These are phyloP conservation scores for Centropristis striata DNA, from an alignment of 2,113 vertebrate species.

Conservation along the genomic window DNA sequence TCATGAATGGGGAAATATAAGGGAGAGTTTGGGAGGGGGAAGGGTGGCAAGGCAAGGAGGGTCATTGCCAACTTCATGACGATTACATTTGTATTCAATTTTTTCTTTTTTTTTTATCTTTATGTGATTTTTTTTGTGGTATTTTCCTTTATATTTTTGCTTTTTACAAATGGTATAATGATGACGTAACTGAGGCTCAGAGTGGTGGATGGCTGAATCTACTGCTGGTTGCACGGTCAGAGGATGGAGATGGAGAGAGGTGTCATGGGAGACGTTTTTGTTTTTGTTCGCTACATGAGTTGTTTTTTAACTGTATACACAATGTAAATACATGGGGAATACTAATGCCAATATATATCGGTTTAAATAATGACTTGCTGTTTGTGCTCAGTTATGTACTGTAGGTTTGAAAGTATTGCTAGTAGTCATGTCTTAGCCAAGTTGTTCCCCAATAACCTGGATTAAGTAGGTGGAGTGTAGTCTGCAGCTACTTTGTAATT, in stretches of 20 bases:
- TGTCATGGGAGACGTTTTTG: slow-evolving; percentile 48
- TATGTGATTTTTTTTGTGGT: slow-evolving; percentile 64
- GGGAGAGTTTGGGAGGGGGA: slow-evolving; percentile 41
- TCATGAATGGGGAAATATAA: slow-evolving; percentile 61
- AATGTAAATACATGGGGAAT: slow-evolving; percentile 68
- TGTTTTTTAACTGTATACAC: slow-evolving; percentile 61
- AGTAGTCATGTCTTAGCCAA: slow-evolving; percentile 65
- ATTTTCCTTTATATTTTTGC: slow-evolving; percentile 52
- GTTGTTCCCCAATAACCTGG: slow-evolving; percentile 68
- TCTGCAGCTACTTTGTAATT: slow-evolving; percentile 65
- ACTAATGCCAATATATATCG: slow-evolving; percentile 62
- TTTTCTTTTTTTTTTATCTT: slow-evolving; percentile 49
- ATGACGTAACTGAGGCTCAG: slow-evolving; percentile 78
- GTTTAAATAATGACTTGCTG: slow-evolving; percentile 57
- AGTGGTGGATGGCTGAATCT: slow-evolving; percentile 79
- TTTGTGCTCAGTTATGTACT: slow-evolving; percentile 81
- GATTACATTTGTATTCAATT: slow-evolving; percentile 56
- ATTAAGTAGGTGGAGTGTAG: slow-evolving; percentile 37
- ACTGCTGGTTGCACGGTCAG: slow-evolving; percentile 88
- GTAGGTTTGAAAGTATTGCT: slow-evolving; percentile 74
- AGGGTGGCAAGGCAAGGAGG: slow-evolving; percentile 79
- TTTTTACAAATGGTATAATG: slow-evolving; percentile 71
- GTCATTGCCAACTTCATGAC: slow-evolving; percentile 64
- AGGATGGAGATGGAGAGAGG: slow-evolving; percentile 81
- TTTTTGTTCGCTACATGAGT: slow-evolving; percentile 70